phyloP scores from a whole-genome alignment of 2,113 vertebrate genomes.

The Myrmecobius fasciatus region DNA sequence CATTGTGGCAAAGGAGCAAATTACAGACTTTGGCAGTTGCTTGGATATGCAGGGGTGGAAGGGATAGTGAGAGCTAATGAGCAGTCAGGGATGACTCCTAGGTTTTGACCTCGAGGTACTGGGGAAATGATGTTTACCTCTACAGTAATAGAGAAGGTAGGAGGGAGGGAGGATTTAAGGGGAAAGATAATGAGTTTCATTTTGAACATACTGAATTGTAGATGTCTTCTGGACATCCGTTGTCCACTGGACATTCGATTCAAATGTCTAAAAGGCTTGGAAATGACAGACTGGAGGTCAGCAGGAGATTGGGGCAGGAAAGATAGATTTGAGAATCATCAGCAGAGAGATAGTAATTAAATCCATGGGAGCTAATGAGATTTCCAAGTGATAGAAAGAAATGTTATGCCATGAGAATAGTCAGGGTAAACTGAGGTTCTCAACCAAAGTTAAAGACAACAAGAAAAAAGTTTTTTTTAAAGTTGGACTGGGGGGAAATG shows the following conservation, averaged over 20 bases:
- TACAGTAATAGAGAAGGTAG: not conserved
- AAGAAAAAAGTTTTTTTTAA: not conserved
- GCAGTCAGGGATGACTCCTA: not conserved
- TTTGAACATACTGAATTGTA: not conserved
- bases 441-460: not conserved
- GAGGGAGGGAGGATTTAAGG: not conserved
- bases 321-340: not conserved
- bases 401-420: not conserved
- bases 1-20: not conserved
- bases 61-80: not conserved
- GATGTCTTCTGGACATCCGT: not conserved
- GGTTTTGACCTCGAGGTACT: not conserved
- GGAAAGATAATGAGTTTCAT: not conserved
- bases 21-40: not conserved
- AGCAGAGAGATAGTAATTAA: not conserved
- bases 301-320: not conserved
- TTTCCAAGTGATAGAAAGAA: not conserved
- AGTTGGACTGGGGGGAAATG: not conserved
- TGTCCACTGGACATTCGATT: not conserved
- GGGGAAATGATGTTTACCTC: not conserved
- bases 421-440: not conserved
- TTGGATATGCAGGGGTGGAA: not conserved
- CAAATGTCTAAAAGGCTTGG: not conserved
- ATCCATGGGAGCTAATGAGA: not conserved
- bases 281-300: not conserved